phyloP scores from a whole-genome alignment of 2,113 vertebrate species.

The Parus major region DNA sequence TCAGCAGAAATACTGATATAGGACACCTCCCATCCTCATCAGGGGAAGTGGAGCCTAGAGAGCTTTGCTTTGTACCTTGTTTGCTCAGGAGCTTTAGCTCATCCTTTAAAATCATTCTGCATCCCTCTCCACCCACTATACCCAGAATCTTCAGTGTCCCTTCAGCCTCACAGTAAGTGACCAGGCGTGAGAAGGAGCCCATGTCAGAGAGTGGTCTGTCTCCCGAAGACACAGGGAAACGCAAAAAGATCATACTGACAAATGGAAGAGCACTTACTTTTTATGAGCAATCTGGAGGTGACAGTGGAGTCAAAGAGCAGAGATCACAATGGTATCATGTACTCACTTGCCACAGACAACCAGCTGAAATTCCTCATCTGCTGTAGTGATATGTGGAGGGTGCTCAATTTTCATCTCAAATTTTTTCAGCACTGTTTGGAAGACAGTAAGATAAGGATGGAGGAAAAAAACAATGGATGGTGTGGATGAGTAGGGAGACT shows the following conservation, averaged over 20 bases:
- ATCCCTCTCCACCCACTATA: neutral
- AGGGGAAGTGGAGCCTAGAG: neutral
- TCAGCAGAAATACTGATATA: neutral
- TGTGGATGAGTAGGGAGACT: neutral
- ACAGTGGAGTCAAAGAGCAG: neutral
- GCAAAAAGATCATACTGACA: neutral
- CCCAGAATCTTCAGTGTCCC: neutral
- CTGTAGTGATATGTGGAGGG: neutral
- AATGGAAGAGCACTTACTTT: neutral
- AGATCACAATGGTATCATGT: neutral
- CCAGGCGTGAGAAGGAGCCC: neutral
- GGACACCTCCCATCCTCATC: neutral
- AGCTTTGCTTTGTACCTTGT: neutral
- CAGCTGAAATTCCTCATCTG: conserved; percentile 14
- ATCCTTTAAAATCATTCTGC: neutral
- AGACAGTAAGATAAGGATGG: neutral
- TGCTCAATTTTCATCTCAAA: neutral
- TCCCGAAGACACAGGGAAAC: neutral
- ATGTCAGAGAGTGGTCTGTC: neutral
- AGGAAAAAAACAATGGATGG: neutral
- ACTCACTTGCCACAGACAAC: conserved; percentile 35
- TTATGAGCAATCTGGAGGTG: neutral
- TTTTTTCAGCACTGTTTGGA: conserved; percentile 8
- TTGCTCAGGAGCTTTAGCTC: neutral
- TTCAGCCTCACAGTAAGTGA: neutral